Conservation (phyloP, 2,888 invertebrate species). For the Tipula vernalis region DNA sequence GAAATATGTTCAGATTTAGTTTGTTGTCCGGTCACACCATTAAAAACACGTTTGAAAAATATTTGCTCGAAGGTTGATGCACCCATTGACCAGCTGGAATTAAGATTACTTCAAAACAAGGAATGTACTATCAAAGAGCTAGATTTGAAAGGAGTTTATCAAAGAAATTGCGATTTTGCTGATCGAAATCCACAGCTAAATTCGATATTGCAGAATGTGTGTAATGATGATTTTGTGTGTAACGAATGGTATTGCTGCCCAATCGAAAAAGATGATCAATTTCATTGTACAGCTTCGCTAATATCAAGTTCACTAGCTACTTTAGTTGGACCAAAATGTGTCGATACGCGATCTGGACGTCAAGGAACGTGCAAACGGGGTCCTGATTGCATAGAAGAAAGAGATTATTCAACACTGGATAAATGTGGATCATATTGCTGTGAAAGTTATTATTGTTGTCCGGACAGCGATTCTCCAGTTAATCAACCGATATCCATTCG, state of each 20-base stretch:
- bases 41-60: background rate
- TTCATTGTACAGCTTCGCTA: background rate
- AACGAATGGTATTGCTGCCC: background rate
- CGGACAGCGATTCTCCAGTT: background rate
- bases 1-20: background rate
- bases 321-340: background rate
- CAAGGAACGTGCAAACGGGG: background rate
- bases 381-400: background rate
- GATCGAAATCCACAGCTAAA: background rate
- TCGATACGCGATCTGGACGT: background rate
- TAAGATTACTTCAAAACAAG: background rate
- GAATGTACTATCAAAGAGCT: background rate
- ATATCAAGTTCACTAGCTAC: background rate
- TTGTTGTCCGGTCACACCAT: background rate
- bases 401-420: background rate
- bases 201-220: background rate
- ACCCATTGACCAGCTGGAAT: background rate
- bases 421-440: background rate
- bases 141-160: background rate
- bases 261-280: background rate
- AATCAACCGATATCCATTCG: background rate
- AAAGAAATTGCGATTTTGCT: background rate
- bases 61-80: background rate
- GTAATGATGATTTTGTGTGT: background rate
- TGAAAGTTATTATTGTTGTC: background rate